Conservation (phyloP, 2,113 vertebrate genomes). For the Phyllostomus hastatus region DNA sequence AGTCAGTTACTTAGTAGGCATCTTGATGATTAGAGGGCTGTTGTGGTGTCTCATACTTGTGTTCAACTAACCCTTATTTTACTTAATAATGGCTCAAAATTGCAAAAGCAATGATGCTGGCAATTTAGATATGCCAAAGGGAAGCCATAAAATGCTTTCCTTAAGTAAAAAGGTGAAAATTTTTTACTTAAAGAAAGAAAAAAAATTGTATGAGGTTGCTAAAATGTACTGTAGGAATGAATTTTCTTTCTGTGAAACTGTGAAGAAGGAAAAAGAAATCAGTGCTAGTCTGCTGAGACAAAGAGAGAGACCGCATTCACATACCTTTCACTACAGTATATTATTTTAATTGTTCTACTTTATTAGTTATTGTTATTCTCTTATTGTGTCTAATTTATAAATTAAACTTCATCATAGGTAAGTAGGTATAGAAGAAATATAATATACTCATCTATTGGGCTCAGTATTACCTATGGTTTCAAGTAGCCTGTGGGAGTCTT, state of each 20-base stretch:
- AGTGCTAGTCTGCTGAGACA: neutral
- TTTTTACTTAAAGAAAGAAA: neutral
- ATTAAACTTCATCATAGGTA: neutral
- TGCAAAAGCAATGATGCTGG: neutral
- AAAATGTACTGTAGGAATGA: neutral
- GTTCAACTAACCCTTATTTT: neutral
- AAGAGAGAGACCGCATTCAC: neutral
- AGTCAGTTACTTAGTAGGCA: neutral
- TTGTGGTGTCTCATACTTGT: neutral
- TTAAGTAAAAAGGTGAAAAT: neutral
- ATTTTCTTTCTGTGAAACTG: neutral
- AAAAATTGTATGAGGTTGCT: neutral
- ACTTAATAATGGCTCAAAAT: neutral
- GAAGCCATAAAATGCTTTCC: neutral
- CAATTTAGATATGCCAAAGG: neutral
- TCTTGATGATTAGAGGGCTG: neutral
- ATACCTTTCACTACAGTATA: neutral
- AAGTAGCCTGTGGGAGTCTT: neutral
- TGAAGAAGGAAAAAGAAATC: neutral
- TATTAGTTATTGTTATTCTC: neutral
- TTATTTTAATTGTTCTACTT: neutral
- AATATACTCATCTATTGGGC: neutral
- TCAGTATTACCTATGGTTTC: neutral
- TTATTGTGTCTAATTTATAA: neutral
- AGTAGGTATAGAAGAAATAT: neutral